Conservation (phyloP, 2,113 vertebrate genomes). For the Gallinago media region DNA sequence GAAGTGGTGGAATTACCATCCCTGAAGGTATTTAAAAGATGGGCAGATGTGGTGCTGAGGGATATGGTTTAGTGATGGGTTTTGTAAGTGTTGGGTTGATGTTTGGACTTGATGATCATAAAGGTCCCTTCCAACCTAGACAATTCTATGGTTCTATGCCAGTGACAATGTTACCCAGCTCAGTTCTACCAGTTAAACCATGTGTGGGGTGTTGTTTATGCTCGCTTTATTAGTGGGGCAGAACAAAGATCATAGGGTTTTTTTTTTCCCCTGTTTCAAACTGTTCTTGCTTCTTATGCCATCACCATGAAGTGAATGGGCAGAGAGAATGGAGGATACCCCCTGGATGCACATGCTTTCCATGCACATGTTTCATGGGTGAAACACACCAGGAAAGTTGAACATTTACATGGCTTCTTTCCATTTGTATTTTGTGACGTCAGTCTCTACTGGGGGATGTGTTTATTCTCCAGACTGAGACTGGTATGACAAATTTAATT, state of each 20-base stretch:
- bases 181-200: neutral
- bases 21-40: neutral
- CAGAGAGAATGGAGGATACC: neutral
- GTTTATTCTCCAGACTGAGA: neutral
- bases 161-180: neutral
- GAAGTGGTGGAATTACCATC: neutral
- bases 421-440: neutral
- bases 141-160: neutral
- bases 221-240: neutral
- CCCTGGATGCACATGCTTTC: neutral
- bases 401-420: neutral
- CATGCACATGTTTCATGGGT: neutral
- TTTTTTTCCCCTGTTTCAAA: neutral
- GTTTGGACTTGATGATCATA: neutral
- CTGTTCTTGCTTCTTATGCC: neutral
- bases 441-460: neutral
- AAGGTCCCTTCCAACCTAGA: neutral
- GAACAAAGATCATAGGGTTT: fast-evolving
- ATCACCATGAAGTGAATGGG: no score
- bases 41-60: neutral
- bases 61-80: neutral
- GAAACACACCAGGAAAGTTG: neutral
- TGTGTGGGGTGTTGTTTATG: neutral
- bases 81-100: neutral
- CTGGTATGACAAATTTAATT: neutral